Evolutionary conservation across 2,113 vertebrate species (phyloP).

Genomic region (Ceratotherium simum): DNA sequence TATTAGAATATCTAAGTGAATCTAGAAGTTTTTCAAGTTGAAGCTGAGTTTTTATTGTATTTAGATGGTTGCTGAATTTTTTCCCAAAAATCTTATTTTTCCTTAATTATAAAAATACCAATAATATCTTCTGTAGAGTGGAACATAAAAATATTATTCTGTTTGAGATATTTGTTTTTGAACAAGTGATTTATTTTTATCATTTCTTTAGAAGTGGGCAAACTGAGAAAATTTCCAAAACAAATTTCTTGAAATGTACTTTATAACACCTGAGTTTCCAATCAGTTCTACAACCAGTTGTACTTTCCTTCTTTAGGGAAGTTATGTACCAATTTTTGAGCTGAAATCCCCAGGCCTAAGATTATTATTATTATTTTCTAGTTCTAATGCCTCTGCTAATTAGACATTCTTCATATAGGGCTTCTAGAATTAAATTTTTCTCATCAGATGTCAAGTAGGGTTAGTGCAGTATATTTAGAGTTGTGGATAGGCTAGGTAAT

Average conservation of each 20-base stretch:
- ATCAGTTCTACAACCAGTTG: neutral
- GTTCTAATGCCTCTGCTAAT: neutral
- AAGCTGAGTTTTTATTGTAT: slow-evolving; percentile 47
- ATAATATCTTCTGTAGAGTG: neutral
- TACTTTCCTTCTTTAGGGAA: slow-evolving; percentile 24
- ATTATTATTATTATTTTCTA: neutral
- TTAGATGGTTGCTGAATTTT: neutral
- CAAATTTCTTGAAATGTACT: slow-evolving; percentile 8
- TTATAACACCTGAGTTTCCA: neutral
- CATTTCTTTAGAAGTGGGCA: neutral
- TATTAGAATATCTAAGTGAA: neutral
- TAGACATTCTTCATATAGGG: neutral
- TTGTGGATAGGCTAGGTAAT: neutral
- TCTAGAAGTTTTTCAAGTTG: neutral
- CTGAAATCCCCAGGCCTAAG: neutral
- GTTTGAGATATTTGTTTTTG: slow-evolving; percentile 40
- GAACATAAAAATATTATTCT: neutral
- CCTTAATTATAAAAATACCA: slow-evolving; percentile 37
- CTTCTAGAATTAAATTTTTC: neutral
- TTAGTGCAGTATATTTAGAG: neutral
- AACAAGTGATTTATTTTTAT: neutral
- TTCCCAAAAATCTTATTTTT: neutral
- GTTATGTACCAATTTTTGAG: neutral
- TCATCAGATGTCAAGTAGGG: neutral
- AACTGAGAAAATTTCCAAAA: slow-evolving; percentile 12